Base-by-base conservation (phyloP, 2,888 invertebrate species). In the Acleris sparsana region DNA sequence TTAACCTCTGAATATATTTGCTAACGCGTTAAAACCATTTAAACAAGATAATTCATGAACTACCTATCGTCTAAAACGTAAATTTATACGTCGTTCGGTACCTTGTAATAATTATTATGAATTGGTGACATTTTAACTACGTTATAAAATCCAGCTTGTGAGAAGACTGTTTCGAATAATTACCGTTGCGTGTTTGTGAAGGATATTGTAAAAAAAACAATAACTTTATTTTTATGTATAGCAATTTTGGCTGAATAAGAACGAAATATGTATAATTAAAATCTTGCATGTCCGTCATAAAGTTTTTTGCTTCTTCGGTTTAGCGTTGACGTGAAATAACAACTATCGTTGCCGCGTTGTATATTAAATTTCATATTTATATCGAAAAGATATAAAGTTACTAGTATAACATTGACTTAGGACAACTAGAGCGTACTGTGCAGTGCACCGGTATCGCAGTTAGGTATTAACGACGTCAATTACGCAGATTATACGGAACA, bases 161-260 rank as follows among this genome's bases (percentile, higher is more conserved):
- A 53, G 49, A 49, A 60, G 48, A 53, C 43, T 59, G 25, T 55
- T 61, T 56, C 61, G 51, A 65, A 65, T 65, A 56, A 60, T 60
- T 44, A 65, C 55, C 13, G 3, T 39, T 39, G 13, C 65, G 20
- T 49, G 55, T 65, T 51, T 65, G 33, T 53, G 33, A 29, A 43
- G 13, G 4, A 49, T 43, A 49, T 55, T 16, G 43, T 53, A 20
- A 55, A 43, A 17, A 39, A 5, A 22, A n/a, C n/a, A 4, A 16
- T 16, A 55, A 20, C 43, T 43, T 55, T 39, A 39, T 22, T 55
- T 20, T 20, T 51, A 20, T 13, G 25, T 13, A 16, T 5, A 22
- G 9, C 1, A 25, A n/a, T 5, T n/a, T 25, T 7, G 2, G 6
- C 20, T 6, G 39, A 33, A 33, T 13, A 9, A 39, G 4, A 4